phyloP scores from a whole-genome alignment of 1,140 invertebrate species.

The Vollenhovia emeryi region DNA sequence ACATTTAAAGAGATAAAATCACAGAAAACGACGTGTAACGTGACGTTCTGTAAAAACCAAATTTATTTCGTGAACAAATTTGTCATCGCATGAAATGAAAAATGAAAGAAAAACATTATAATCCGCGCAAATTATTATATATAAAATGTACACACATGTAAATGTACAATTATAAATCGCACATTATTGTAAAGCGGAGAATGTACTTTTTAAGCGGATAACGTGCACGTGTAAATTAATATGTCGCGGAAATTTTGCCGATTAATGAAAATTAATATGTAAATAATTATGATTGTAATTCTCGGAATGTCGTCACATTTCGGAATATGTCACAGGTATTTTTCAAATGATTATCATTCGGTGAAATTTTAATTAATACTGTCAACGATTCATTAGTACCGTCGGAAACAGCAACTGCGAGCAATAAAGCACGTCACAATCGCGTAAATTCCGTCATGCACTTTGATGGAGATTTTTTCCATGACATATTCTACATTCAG shows the following conservation, averaged over 20 bases:
- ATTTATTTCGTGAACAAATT: slow-evolving; percentile 23
- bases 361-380: slow-evolving; percentile 48
- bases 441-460: slow-evolving; percentile 13
- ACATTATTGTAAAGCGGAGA: neutral
- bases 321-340: slow-evolving; percentile 1
- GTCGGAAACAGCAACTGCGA: slow-evolving; percentile 29
- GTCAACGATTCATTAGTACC: slow-evolving; percentile 30
- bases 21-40: neutral
- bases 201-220: neutral
- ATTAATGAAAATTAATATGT: slow-evolving; percentile 6
- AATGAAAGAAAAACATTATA: neutral
- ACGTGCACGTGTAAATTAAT: slow-evolving; percentile 18
- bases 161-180: slow-evolving; percentile 4
- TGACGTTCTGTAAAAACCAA: slow-evolving; percentile 1
- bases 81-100: slow-evolving; percentile 20
- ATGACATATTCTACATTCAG: neutral
- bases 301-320: slow-evolving; percentile 24
- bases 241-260: slow-evolving; percentile 10
- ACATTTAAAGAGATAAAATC: slow-evolving; percentile 30
- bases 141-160: neutral
- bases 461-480: slow-evolving; percentile 36
- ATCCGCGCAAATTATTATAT: neutral
- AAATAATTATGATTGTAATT: slow-evolving; percentile 45
- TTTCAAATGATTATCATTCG: slow-evolving; percentile 37
- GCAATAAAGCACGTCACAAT: slow-evolving; percentile 39